Evolutionary conservation across 2,113 vertebrate genomes (phyloP).

Genomic region (Egretta garzetta): DNA sequence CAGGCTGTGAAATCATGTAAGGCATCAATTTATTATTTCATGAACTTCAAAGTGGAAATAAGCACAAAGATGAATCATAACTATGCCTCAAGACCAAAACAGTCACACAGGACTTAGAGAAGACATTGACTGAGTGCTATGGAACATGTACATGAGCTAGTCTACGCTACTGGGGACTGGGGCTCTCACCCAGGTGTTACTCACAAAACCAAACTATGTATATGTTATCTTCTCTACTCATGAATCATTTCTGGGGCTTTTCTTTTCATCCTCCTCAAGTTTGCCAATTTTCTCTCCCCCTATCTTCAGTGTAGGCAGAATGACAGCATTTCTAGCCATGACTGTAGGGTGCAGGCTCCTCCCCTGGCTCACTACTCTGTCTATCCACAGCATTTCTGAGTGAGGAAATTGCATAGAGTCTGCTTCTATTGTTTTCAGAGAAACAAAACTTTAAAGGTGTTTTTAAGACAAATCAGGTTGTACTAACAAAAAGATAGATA

Average conservation of each 20-base stretch:
- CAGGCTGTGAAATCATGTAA: neutral
- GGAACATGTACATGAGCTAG: rapidly evolving
- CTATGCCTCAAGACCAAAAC: neutral
- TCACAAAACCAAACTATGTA: neutral
- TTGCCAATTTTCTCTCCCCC: neutral
- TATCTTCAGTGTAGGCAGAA: neutral
- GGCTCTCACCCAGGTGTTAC: neutral
- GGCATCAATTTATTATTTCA: neutral
- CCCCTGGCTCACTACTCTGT: neutral
- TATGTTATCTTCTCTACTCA: neutral
- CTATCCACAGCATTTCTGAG: neutral
- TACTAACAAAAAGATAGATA: neutral
- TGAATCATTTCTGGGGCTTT: neutral
- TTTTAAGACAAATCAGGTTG: neutral
- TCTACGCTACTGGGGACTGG: neutral
- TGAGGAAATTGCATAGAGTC: neutral
- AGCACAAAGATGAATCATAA: neutral
- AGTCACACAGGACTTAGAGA: neutral
- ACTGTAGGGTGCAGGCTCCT: neutral
- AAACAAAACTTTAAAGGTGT: neutral
- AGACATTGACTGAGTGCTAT: rapidly evolving
- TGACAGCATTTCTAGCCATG: neutral
- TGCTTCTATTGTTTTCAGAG: neutral
- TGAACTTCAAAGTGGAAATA: neutral
- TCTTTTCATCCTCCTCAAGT: neutral